These are phyloP conservation scores for Philopotamus ludificatus DNA, from an alignment of 1,140 invertebrate genomes.

Conservation along the genomic window DNA sequence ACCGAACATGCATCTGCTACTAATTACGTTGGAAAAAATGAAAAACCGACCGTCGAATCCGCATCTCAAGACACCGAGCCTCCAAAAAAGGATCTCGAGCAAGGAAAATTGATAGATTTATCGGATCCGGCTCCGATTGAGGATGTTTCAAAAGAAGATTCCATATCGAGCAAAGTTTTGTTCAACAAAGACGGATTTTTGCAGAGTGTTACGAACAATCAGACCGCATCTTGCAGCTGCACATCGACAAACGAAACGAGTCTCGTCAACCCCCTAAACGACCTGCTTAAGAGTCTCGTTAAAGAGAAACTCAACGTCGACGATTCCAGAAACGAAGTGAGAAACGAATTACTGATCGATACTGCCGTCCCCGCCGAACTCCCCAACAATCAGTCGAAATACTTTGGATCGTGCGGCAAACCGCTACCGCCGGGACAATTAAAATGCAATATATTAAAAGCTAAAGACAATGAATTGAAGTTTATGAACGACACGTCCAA, in stretches of 20 bases:
- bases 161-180: conserved; percentile 52
- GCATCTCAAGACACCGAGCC: conserved; percentile 33
- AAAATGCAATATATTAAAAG: conserved; percentile 94
- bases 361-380: conserved; percentile 57
- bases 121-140: conserved; percentile 48
- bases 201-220: conserved; percentile 50
- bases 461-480: conserved; percentile 57
- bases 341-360: conserved; percentile 58
- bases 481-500: conserved; percentile 52
- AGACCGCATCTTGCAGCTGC: conserved; percentile 47
- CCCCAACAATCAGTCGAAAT: conserved; percentile 68
- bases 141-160: conserved; percentile 51
- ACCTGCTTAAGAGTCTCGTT: conserved; percentile 52
- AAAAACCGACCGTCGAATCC: background rate
- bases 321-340: conserved; percentile 59
- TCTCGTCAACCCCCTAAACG: conserved; percentile 53
- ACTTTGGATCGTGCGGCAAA: conserved; percentile 58
- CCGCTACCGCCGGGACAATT: conserved; percentile 82
- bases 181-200: conserved; percentile 51
- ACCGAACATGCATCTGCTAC: conserved; percentile 43
- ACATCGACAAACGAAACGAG: conserved; percentile 52
- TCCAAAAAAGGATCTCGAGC: conserved; percentile 39
- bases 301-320: conserved; percentile 61
- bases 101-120: conserved; percentile 46
- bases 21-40: conserved; percentile 49